Evolutionary conservation across 1,140 invertebrate genomes (phyloP).

Genomic region (Popillia japonica): DNA sequence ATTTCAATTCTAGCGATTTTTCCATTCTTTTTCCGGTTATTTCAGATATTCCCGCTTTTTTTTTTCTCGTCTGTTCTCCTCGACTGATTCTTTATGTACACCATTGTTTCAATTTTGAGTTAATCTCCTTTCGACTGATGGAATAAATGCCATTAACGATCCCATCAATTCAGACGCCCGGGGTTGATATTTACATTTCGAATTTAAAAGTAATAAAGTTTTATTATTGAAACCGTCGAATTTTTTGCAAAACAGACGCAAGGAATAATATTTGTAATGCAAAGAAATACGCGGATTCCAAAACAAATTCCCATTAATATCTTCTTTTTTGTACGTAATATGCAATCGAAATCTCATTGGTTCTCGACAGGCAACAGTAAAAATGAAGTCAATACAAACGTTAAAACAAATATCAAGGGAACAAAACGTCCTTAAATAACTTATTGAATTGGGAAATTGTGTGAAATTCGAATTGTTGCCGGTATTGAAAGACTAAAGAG

Average conservation of each 20-base stretch:
- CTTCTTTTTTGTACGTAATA: too few species aligned
- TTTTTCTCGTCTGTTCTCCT: neutral
- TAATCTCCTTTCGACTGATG: conserved; percentile 14
- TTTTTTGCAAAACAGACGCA: neutral
- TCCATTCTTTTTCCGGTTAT: neutral
- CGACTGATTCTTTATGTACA: conserved; percentile 1
- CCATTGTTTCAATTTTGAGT: conserved; percentile 18
- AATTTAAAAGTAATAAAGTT: neutral
- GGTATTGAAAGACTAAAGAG: neutral
- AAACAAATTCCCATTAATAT: too few species aligned
- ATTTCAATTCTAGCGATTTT: conserved; percentile 10
- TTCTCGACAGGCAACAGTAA: neutral
- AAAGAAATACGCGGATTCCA: neutral
- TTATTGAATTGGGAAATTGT: neutral
- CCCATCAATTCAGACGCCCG: neutral
- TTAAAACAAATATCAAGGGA: neutral
- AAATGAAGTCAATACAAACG: neutral
- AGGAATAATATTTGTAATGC: neutral
- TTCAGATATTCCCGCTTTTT: neutral
- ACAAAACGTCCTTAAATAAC: neutral
- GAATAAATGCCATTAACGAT: neutral
- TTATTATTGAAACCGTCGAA: neutral
- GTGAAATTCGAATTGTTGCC: neutral
- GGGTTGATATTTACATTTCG: conserved; percentile 22
- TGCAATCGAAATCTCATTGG: neutral